Conservation (phyloP, 2,888 invertebrate genomes). For the Strigamia transsilvanica region DNA sequence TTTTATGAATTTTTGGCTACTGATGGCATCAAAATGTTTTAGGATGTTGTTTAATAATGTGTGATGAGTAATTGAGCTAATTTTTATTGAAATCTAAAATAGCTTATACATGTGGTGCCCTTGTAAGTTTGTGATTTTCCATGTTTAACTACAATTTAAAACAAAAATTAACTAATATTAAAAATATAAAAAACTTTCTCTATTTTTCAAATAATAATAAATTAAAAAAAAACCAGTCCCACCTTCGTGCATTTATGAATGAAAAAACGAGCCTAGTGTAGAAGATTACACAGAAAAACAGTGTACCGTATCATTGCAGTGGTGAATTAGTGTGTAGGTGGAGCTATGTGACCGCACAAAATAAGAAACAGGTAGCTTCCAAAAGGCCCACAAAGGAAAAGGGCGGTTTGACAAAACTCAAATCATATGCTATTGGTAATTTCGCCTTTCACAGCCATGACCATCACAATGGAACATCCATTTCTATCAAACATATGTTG, state of each 20-base stretch:
- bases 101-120: no score
- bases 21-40: no score
- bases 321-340: constrained; percentile 22
- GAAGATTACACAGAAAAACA: constrained; percentile 11
- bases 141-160: no score
- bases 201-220: no score
- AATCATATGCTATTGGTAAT: constrained; percentile 42
- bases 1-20: no score
- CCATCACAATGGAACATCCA: constrained; percentile 24
- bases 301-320: constrained; percentile 5
- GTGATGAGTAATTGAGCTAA: no score
- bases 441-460: constrained; percentile 43
- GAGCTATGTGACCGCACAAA: constrained; percentile 23
- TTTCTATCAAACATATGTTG: constrained; percentile 49
- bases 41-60: no score
- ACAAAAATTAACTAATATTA: no score
- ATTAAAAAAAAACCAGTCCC: no score
- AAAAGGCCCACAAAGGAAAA: constrained; percentile 23
- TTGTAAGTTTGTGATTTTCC: no score
- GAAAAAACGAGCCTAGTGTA: neutral
- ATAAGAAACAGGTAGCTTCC: constrained; percentile 28
- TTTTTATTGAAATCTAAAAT: no score
- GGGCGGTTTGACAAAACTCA: constrained; percentile 40
- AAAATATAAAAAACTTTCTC: no score
- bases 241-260: neutral